phyloP scores from a whole-genome alignment of 2,797 vertebrate species.

The Psittacula echo region DNA sequence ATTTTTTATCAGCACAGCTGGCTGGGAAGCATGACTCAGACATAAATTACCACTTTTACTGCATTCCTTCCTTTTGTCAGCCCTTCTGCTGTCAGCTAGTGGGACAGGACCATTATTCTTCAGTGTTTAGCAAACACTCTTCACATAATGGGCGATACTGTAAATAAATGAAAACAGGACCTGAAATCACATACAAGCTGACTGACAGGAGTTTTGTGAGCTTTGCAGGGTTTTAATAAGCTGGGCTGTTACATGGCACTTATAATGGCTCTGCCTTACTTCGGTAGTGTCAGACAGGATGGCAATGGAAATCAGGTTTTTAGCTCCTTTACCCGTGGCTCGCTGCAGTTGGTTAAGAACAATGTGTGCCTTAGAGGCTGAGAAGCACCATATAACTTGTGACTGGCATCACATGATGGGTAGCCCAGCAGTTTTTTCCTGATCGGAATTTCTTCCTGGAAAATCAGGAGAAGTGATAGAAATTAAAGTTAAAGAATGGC shows the following conservation, averaged over 20 bases:
- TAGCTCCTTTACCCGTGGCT: not conserved
- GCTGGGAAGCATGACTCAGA: constrained; percentile 20
- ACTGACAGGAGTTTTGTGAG: constrained; percentile 17
- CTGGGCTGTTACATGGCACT: not conserved
- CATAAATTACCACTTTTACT: constrained; percentile 49
- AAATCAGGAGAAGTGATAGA: not conserved
- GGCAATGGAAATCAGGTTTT: not conserved
- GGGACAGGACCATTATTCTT: constrained; percentile 40
- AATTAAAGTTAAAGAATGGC: not conserved
- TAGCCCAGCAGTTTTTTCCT: not conserved
- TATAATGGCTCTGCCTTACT: not conserved
- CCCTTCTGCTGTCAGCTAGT: constrained; percentile 15
- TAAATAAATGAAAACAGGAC: constrained; percentile 42
- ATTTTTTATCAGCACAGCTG: constrained; percentile 49
- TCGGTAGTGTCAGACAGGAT: not conserved
- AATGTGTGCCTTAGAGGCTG: not conserved
- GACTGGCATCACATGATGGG: not conserved
- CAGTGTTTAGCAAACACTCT: constrained; percentile 35
- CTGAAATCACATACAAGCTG: constrained; percentile 15
- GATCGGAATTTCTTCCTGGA: not conserved
- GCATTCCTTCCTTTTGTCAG: constrained; percentile 42
- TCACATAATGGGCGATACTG: not conserved
- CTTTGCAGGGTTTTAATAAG: constrained; percentile 4
- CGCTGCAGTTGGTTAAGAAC: not conserved
- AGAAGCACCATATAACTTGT: not conserved